Evolutionary conservation across 64 coral and sea anemone genomes (phyloP).

Genomic region (Pocillopora verrucosa): DNA sequence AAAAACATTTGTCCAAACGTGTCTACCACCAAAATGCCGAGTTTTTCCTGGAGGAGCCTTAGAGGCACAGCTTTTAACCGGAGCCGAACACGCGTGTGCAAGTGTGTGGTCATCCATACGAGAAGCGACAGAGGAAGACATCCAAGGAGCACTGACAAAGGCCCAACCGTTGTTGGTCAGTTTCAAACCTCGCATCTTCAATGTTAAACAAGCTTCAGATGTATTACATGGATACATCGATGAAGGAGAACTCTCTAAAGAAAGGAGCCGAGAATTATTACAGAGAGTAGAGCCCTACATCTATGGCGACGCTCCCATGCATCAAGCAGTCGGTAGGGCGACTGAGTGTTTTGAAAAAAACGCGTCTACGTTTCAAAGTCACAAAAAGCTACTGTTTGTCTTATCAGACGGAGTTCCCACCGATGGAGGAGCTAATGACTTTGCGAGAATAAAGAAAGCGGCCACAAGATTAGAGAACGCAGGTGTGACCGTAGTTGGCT

Average conservation of each 20-base stretch:
- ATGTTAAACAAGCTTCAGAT: slow-evolving; percentile 40
- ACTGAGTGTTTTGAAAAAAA: not conserved
- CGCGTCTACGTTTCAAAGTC: not conserved
- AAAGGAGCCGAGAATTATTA: slow-evolving; percentile 7
- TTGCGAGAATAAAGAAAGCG: not conserved
- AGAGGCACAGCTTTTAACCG: too few species aligned
- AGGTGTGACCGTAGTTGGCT: not conserved
- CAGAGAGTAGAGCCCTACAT: slow-evolving; percentile 3
- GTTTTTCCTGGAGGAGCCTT: not conserved
- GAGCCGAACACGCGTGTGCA: not conserved
- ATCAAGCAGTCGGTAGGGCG: not conserved
- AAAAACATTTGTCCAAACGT: not conserved
- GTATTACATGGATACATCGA: slow-evolving; percentile 30
- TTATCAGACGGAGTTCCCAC: slow-evolving; percentile 43
- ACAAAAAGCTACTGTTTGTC: slow-evolving; percentile 45
- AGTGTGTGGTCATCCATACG: not conserved
- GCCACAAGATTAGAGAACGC: not conserved
- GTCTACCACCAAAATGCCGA: slow-evolving; percentile 7
- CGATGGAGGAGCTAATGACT: not conserved
- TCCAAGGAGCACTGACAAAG: slow-evolving; percentile 7
- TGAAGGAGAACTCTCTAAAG: slow-evolving; percentile 10
- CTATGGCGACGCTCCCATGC: slow-evolving; percentile 28
- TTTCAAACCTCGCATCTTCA: not conserved
- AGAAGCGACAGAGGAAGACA: not conserved
- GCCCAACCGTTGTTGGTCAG: not conserved